These are phyloP conservation scores for Drosophila colorata DNA, from an alignment of 2,888 invertebrate species.

Conservation along the genomic window DNA sequence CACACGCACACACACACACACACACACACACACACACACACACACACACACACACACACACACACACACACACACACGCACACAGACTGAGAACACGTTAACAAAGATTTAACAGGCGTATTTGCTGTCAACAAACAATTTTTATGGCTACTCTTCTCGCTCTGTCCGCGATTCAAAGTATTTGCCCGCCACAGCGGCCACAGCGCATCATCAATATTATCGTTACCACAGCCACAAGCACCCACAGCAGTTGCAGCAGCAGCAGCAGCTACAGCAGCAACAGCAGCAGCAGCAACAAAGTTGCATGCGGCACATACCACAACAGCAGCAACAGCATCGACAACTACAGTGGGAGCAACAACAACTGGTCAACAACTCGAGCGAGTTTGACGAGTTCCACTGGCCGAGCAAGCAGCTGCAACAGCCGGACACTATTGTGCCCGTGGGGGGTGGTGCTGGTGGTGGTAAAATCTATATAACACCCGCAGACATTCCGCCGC, in stretches of 20 bases:
- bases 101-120: constrained; percentile 51
- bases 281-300: constrained; percentile 39
- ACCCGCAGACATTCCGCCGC: constrained; percentile 82
- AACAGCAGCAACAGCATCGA: constrained; percentile 46
- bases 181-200: constrained; percentile 70
- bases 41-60: constrained; percentile 8
- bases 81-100: constrained; percentile 37
- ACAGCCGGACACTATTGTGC: constrained; percentile 26
- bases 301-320: constrained; percentile 50
- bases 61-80: constrained; percentile 19
- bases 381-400: constrained; percentile 75
- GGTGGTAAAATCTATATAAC: constrained; percentile 79
- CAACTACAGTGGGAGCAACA: constrained; percentile 49
- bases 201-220: constrained; percentile 80
- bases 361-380: constrained; percentile 66
- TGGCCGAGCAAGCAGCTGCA: constrained; percentile 70
- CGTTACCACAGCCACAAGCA: constrained; percentile 73
- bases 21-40: too few species aligned
- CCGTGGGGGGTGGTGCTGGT: constrained; percentile 19
- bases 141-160: constrained; percentile 59
- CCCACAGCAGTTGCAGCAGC: constrained; percentile 45
- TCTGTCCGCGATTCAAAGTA: constrained; percentile 60
- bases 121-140: constrained; percentile 60
- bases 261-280: constrained; percentile 33
- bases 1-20: constrained; percentile 4